Conservation (phyloP, 2,797 vertebrate genomes). For the Crenichthys baileyi region DNA sequence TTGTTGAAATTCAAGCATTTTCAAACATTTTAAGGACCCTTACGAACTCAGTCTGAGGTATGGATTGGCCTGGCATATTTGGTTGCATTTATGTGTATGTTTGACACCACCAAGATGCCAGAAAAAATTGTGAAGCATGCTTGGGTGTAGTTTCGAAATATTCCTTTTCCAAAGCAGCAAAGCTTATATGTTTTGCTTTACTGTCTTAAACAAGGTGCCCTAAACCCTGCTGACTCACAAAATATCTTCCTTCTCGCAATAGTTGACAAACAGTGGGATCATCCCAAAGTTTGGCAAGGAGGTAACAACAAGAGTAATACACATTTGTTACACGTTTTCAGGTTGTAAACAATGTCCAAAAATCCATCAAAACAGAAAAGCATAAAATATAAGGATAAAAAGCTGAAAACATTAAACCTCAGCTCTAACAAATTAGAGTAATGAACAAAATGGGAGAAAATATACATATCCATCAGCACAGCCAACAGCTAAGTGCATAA, state of each 20-base stretch:
- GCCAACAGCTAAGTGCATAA: constrained; percentile 61
- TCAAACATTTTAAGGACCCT: no score
- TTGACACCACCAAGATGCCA: not conserved
- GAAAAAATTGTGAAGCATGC: not conserved
- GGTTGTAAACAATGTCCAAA: constrained; percentile 21
- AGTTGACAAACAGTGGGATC: constrained; percentile 60
- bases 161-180: not conserved
- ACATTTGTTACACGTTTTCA: constrained; percentile 28
- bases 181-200: constrained; percentile 26
- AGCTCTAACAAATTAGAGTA: constrained; percentile 36
- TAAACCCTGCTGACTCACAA: constrained; percentile 63
- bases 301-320: not conserved
- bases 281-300: no score
- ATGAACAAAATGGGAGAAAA: constrained; percentile 45
- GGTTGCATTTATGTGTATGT: not conserved
- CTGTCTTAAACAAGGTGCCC: constrained; percentile 48
- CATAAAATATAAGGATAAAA: constrained; percentile 40
- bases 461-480: constrained; percentile 57
- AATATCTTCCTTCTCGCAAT: constrained; percentile 62
- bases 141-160: not conserved
- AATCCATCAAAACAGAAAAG: constrained; percentile 28
- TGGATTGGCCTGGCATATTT: not conserved
- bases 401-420: constrained; percentile 28
- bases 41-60: not conserved
- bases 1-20: no score